Base-by-base conservation (phyloP, 2,888 invertebrate genomes). In the Boloria euphrosyne region DNA sequence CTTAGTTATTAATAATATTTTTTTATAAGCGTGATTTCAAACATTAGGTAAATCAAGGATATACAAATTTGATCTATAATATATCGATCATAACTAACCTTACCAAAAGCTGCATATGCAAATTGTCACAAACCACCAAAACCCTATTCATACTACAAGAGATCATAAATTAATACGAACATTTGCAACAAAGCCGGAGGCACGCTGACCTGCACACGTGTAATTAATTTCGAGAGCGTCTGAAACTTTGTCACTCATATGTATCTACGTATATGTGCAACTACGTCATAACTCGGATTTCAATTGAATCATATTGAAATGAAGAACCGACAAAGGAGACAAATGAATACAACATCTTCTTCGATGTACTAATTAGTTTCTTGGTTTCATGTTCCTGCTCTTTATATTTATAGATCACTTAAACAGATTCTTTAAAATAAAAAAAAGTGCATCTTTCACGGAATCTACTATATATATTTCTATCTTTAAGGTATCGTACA, bases 161-260 rank as follows among this genome's bases (percentile, higher is more conserved):
- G 55, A 7, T 22, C 55, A 55, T 55, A 55, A 55, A 55, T 55
- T 44, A 43, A 44, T 44, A 55, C 18, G 44, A 55, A 22, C 44
- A 44, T 44, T 55, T 44, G 55, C 44, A 14, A 44, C 18, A 14
- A 27, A 52, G 55, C 43, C 43, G 44, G 18, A 55, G 55, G 18
- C 55, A 22, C n/a, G 44, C 44, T 44, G 55, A 44, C 55, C 55
- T 55, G 55, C 55, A 22, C 44, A 55, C 55, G 22, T 44, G 55
- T 55, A 22, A 55, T 55, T 55, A 55, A 55, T 55, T 55, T 55
- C 18, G 22, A 44, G n/a, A 10, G 31, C 31, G 55, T 22, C 44
- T 44, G 16, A 55, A 57, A 57, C 55, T 57, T 57, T 57, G 13
- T 46, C 55, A 44, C 44, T 57, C 44, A 44, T 57, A 57, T 22